These are phyloP conservation scores for Bombus cullumanus DNA, from an alignment of 1,140 invertebrate species.

Conservation along the genomic window DNA sequence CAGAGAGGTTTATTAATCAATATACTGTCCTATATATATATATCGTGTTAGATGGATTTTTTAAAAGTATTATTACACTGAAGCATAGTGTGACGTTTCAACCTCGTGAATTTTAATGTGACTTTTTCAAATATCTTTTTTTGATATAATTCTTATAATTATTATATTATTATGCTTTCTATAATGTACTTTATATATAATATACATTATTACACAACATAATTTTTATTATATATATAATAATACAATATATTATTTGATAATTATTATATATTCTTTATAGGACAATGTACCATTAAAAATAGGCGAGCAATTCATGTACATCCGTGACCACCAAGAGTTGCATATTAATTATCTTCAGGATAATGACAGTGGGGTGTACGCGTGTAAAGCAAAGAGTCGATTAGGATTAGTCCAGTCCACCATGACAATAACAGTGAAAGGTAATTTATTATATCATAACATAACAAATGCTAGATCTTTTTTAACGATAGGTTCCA, in stretches of 20 bases:
- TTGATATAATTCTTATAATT: background rate
- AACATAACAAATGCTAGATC: constrained; percentile 49
- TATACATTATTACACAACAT: no score
- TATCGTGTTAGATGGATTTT: no score
- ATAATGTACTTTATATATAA: no score
- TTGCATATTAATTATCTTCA: constrained; percentile 77
- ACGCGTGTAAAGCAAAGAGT: constrained; percentile 76
- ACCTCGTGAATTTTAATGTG: no score
- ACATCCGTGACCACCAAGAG: constrained; percentile 69
- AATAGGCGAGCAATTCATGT: constrained; percentile 71
- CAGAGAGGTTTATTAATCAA: no score
- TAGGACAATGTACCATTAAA: constrained; percentile 66
- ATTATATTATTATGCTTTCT: no score
- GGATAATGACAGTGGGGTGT: constrained; percentile 77
- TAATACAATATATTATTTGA: no score
- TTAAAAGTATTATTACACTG: no score
- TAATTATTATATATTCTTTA: constrained; percentile 4
- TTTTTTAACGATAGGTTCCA: constrained; percentile 57
- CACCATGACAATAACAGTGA: constrained; percentile 77
- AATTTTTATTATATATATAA: no score
- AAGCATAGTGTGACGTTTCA: no score
- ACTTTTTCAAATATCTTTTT: background rate
- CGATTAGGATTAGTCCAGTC: constrained; percentile 71
- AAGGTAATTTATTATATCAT: constrained; percentile 71
- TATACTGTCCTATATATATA: no score